These are phyloP conservation scores for Rhizomys pruinosus DNA, from an alignment of 2,113 vertebrate genomes.

Conservation along the genomic window DNA sequence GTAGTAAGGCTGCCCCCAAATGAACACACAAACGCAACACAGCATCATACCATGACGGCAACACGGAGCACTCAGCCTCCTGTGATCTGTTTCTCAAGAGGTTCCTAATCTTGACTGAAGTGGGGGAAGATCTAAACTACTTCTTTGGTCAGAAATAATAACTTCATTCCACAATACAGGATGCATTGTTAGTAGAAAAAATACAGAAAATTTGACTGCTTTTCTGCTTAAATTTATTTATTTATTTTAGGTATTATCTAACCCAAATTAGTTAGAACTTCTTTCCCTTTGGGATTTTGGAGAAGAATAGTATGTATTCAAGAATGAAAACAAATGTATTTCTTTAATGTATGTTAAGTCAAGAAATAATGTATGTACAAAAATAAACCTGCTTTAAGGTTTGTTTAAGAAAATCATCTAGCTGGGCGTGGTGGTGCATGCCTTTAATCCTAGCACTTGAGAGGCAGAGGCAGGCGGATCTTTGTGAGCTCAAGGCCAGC, in stretches of 20 bases:
- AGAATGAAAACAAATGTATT: conserved; percentile 14
- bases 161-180: neutral
- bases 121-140: neutral
- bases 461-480: too few species aligned
- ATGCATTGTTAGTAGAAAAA: neutral
- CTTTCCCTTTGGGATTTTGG: neutral
- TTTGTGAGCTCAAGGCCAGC: too few species aligned
- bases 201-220: neutral
- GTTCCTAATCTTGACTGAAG: neutral
- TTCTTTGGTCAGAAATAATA: conserved; percentile 30
- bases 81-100: conserved; percentile 9
- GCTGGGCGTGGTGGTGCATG: too few species aligned
- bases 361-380: neutral
- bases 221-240: neutral
- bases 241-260: neutral
- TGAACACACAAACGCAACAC: neutral
- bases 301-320: neutral
- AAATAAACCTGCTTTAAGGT: neutral
- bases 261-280: neutral
- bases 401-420: too few species aligned
- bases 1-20: neutral
- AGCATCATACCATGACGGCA: too few species aligned
- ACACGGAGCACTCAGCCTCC: neutral
- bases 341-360: neutral
- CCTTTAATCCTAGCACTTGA: too few species aligned